Evolutionary conservation across 1,140 invertebrate species (phyloP), one percentile per base, ranked within the genome.

Genomic region (Drosophila nigrodunni): DNA sequence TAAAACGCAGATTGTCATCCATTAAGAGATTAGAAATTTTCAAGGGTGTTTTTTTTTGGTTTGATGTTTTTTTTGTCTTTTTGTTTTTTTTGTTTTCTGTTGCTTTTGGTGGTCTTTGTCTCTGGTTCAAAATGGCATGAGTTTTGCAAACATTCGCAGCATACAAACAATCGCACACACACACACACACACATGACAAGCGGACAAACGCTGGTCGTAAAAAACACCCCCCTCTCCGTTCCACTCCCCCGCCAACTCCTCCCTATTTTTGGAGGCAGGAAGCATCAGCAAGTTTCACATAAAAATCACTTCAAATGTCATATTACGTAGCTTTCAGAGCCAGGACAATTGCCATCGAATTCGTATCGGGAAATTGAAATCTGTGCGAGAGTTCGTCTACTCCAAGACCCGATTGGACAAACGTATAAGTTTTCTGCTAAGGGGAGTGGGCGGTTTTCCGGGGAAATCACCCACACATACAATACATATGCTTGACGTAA

Each of bases 241-340:
- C 25, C 25, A 4, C 25, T 30, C 25, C 3, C 0, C 25, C 25
- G 18, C 1, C 25, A 5, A 5, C 25, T 30, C 25, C 25, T 30
- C 3, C 25, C 1, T 4, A 39, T 18, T 21, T 21, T 61, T 65
- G 74, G 76, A 65, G 77, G 49, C 64, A 78, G 77, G 81, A 85
- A 85, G 75, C 74, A 79, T 87, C 78, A 86, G 82, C 82, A 87
- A 87, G 78, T 82, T 86, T 87, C 82, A 85, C 85, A 87, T 89
- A 88, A 88, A 88, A 88, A 88, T 88, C 83, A 88, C 85, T 88
- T 88, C 83, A 88, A 83, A 89, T 88, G 83, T 88, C 85, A 88
- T 88, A 88, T 88, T 89, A 88, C 34, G 80, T 73, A 57, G 74
- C 73, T 62, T 60, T 50, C 59, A 69, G 68, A 52, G 52, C 52